Conservation (phyloP, 2,888 invertebrate genomes). For the Torymus auratus region DNA sequence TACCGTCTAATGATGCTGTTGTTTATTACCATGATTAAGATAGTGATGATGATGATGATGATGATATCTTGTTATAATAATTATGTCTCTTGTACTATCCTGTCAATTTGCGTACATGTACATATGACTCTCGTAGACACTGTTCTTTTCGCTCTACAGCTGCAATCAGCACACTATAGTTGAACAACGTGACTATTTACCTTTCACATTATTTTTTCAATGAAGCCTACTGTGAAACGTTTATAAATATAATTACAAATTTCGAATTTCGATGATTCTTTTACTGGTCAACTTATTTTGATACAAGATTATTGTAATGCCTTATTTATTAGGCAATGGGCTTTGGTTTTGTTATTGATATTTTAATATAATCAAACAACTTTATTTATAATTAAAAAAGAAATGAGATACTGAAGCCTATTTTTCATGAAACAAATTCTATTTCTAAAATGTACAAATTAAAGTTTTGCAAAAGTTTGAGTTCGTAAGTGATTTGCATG, state of each 20-base stretch:
- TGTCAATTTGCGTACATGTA: constrained; percentile 28
- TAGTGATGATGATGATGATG: constrained; percentile 31
- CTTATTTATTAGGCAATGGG: not conserved
- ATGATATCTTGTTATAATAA: constrained; percentile 30
- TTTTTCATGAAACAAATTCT: not conserved
- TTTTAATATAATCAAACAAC: not conserved
- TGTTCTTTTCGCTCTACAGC: constrained; percentile 5
- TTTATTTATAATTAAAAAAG: not conserved
- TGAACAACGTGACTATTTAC: not conserved
- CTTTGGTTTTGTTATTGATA: constrained; percentile 7
- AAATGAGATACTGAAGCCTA: not conserved
- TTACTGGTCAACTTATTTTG: constrained; percentile 15
- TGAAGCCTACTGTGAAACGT: not conserved
- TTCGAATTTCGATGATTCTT: constrained; percentile 43
- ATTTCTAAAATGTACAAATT: too few species aligned
- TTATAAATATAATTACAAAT: not conserved
- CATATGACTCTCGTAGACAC: constrained; percentile 59
- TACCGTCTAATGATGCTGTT: constrained; percentile 6
- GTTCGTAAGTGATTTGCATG: too few species aligned
- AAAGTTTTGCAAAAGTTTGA: too few species aligned
- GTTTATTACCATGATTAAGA: constrained; percentile 11
- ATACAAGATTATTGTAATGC: not conserved
- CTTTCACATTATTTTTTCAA: not conserved
- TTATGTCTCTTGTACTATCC: constrained; percentile 39
- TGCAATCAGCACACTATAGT: constrained; percentile 18